Evolutionary conservation across 2,797 vertebrate genomes (phyloP).

Genomic region (Dendrocincla fuliginosa): DNA sequence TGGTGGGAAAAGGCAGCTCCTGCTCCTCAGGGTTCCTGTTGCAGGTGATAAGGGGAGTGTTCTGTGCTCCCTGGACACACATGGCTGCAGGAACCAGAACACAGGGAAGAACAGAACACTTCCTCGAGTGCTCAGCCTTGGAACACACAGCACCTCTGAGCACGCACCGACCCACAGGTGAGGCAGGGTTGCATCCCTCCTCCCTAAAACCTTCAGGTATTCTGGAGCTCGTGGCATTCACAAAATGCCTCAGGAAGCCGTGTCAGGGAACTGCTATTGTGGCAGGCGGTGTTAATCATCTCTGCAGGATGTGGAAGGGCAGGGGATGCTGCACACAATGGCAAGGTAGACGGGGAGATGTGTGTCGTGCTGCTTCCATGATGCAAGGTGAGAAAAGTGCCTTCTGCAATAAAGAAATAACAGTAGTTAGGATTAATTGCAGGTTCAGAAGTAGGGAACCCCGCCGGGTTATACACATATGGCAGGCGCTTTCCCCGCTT

Average conservation of each 20-base stretch:
- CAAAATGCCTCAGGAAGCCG: background rate
- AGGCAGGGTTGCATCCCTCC: background rate
- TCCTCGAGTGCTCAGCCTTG: background rate
- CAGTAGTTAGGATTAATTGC: background rate
- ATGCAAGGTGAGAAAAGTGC: background rate
- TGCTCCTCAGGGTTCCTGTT: background rate
- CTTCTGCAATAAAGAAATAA: background rate
- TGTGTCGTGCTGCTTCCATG: background rate
- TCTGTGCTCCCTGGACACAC: fast-evolving
- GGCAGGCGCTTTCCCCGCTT: background rate
- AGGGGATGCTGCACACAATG: background rate
- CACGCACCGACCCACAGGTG: fast-evolving
- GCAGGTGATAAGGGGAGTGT: background rate
- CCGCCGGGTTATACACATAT: background rate
- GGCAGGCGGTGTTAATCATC: background rate
- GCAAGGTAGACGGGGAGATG: background rate
- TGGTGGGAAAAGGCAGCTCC: background rate
- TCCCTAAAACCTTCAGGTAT: background rate
- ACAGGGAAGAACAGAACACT: background rate
- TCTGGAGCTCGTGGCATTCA: background rate
- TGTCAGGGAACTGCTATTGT: background rate
- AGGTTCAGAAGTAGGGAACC: background rate
- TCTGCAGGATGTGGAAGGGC: background rate
- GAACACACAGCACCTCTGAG: fast-evolving
- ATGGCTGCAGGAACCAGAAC: background rate